Percentiles rank a stretch among this genome's conserved stretches.
These are phyloP conservation scores for Steinernema hermaphroditum DNA, from an alignment of 2,888 invertebrate species.

Conservation along the genomic window DNA sequence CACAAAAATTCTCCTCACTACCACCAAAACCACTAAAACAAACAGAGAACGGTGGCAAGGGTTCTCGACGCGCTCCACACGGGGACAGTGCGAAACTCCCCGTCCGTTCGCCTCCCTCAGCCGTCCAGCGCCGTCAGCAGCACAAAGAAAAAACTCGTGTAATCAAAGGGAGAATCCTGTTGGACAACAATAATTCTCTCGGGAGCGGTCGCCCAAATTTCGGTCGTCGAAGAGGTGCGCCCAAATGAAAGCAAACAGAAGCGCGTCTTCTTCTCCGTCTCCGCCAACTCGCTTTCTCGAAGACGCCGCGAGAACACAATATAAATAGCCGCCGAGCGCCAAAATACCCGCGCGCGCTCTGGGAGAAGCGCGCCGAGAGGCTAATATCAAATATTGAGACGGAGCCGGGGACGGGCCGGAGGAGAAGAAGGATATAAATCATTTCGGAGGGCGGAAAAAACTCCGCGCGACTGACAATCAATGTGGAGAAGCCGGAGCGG, in stretches of 20 bases:
- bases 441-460: constrained; percentile 26
- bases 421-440: constrained; percentile 23
- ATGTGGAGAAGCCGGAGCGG: background rate
- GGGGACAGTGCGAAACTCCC: background rate
- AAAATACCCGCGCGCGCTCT: background rate
- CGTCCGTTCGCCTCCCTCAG: too few species aligned
- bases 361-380: background rate
- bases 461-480: constrained; percentile 29
- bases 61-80: background rate
- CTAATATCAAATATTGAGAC: constrained; percentile 2
- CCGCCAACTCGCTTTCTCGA: background rate
- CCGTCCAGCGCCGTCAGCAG: background rate
- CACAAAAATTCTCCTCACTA: background rate
- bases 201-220: constrained; percentile 10
- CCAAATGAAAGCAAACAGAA: constrained; percentile 21
- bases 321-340: background rate
- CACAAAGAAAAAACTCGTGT: constrained; percentile 31
- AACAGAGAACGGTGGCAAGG: constrained; percentile 1
- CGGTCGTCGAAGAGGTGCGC: background rate
- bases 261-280: background rate
- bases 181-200: constrained; percentile 29
- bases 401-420: background rate
- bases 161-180: constrained; percentile 30
- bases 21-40: background rate
- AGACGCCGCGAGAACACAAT: too few species aligned